Base-by-base conservation (phyloP, 1,140 invertebrate species). In the Capitella teleta region DNA sequence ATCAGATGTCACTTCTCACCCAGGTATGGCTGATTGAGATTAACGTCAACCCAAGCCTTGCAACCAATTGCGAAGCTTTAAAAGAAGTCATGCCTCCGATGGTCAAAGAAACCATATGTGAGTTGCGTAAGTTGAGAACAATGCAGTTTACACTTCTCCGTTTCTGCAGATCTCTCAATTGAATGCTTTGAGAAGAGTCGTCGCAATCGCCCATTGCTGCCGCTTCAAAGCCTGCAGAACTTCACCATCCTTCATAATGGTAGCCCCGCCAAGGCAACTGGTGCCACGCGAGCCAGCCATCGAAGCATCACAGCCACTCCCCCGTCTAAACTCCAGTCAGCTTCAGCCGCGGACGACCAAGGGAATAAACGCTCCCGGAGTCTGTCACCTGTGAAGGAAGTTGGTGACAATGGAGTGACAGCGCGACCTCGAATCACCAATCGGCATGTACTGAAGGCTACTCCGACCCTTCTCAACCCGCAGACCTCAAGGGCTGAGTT, bases 1-100 rank as follows among this genome's bases (percentile, higher is more conserved):
- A 8, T 41, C 21, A 16, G 21, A 41, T 8, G 10, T 41, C 21
- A 21, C 23, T 41, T 19, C 10, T 8, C 23, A 12, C 8, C 21
- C 18, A 70, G 64, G 61, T 73, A 16, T 72, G 63, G 63, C 52
- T 74, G 41, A 67, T 74, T 40, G 72, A 74, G 55, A 56, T 73
- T 10, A 74, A 74, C 51, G 57, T 62, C 12, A 73, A 73, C 55
- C 72, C 72, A 21, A 58, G 68, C 36, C 57, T 73, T 6, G 53
- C 60, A 42, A 62, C 59, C 18, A 70, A 71, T 54, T 73, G 67
- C 54, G 57, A 63, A 46, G 65, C 63, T 40, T 55, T 73, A 42
- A 64, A 64, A 40, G 63, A 72, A 23, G 61, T 68, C n/a, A 62
- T 74, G 36, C 72, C 72, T 3, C 50, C 56, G n/a, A 59, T 71